phyloP scores from a whole-genome alignment of 2,797 vertebrate species.

The Mastacembelus armatus region DNA sequence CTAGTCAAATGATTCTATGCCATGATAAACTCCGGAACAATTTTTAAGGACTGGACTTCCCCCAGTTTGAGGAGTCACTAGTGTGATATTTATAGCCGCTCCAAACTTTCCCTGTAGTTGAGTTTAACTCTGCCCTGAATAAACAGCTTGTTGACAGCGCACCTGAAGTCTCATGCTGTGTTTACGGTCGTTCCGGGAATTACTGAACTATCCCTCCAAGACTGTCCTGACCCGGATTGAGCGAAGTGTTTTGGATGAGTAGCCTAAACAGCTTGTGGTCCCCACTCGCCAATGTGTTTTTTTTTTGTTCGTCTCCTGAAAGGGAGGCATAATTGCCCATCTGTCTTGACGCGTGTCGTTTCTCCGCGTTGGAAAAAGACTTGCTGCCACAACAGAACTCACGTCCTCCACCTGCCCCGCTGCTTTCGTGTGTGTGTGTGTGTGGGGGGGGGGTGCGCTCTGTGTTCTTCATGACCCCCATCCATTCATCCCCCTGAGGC shows the following conservation, averaged over 20 bases:
- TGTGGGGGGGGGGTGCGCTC: not conserved
- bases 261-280: constrained; percentile 48
- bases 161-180: constrained; percentile 13
- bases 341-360: constrained; percentile 72
- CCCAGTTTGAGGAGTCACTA: constrained; percentile 53
- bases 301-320: constrained; percentile 60
- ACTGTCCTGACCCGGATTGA: not conserved
- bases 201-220: too few relatives aligned
- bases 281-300: constrained; percentile 74
- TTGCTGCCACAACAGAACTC: constrained; percentile 59
- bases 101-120: constrained; percentile 32
- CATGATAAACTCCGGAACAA: constrained; percentile 22
- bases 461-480: constrained; percentile 27
- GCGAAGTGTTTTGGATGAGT: constrained; percentile 2
- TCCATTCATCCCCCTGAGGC: constrained; percentile 33
- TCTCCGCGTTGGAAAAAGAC: constrained; percentile 40
- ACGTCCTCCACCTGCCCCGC: constrained; percentile 76
- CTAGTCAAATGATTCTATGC: constrained; percentile 1
- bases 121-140: constrained; percentile 14
- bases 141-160: constrained; percentile 19
- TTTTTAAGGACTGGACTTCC: constrained; percentile 49
- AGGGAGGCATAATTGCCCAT: constrained; percentile 58
- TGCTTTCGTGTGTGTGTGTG: constrained; percentile 29
- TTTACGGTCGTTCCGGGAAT: constrained; percentile 25
- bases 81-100: constrained; percentile 26